These are phyloP conservation scores for Choreutis nemorana DNA, from an alignment of 2,888 invertebrate species.

Conservation along the genomic window DNA sequence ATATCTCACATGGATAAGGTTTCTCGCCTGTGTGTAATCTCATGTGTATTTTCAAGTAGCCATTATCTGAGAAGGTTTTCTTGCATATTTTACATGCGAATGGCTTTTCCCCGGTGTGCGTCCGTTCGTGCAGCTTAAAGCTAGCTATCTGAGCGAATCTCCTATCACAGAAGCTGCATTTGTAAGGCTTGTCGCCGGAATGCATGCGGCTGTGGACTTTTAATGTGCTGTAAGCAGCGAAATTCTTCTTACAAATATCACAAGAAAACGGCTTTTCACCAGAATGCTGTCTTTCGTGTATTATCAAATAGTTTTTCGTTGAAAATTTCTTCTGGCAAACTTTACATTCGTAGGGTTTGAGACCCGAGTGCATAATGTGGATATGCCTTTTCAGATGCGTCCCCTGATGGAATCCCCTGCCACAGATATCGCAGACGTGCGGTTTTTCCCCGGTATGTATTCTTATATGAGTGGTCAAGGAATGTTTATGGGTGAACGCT, in stretches of 20 bases:
- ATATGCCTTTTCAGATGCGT: slow-evolving; percentile 51
- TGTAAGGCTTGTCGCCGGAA: slow-evolving; percentile 45
- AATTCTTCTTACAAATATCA: slow-evolving; percentile 45
- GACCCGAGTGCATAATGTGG: slow-evolving; percentile 40
- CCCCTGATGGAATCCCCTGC: slow-evolving; percentile 38
- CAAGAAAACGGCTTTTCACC: slow-evolving; percentile 44
- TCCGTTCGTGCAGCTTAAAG: slow-evolving; percentile 44
- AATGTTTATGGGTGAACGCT: slow-evolving; percentile 44
- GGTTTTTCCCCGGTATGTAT: slow-evolving; percentile 50
- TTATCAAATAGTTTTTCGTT: slow-evolving; percentile 44
- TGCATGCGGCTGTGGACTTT: slow-evolving; percentile 54
- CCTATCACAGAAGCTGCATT: slow-evolving; percentile 38
- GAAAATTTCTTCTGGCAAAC: slow-evolving; percentile 48
- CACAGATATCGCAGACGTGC: slow-evolving; percentile 47
- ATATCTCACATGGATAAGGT: slow-evolving; percentile 40
- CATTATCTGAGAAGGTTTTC: slow-evolving; percentile 50
- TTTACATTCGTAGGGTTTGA: slow-evolving; percentile 38
- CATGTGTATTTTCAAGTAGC: slow-evolving; percentile 52
- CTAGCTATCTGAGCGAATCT: slow-evolving; percentile 52
- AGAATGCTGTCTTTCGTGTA: slow-evolving; percentile 46
- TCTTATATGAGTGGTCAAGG: slow-evolving; percentile 43
- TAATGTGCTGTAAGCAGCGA: slow-evolving; percentile 46
- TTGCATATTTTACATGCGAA: slow-evolving; percentile 42
- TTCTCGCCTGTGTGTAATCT: slow-evolving; percentile 46
- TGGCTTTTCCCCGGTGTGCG: slow-evolving; percentile 46